A percentile compares a stretch with the other conserved stretches of the same genome.
These are phyloP conservation scores for Vireo altiloquus DNA, from an alignment of 2,113 vertebrate species.

Conservation along the genomic window DNA sequence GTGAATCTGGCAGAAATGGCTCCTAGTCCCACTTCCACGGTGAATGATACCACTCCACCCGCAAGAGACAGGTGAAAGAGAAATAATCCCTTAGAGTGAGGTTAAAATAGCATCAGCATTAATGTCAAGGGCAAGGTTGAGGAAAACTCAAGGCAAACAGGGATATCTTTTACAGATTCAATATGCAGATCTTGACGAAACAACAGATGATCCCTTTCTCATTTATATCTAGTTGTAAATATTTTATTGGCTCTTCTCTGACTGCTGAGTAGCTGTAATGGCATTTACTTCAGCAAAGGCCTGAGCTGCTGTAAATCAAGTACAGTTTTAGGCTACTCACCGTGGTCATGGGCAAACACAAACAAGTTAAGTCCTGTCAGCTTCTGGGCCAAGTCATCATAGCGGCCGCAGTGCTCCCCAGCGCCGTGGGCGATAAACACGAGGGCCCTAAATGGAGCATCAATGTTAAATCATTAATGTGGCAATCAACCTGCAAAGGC, in stretches of 20 bases:
- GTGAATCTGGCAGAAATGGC: neutral
- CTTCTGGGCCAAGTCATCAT: conserved; percentile 84
- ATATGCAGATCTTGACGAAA: neutral
- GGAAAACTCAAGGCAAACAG: neutral
- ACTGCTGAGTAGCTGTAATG: neutral
- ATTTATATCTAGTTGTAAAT: neutral
- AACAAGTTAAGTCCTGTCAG: conserved; percentile 81
- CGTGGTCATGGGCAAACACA: conserved; percentile 92
- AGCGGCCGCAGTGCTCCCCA: conserved; percentile 91
- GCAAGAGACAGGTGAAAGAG: neutral
- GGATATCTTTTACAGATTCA: neutral
- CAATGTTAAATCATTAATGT: conserved; percentile 13
- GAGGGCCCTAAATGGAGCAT: conserved; percentile 79
- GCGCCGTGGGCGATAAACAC: conserved; percentile 89
- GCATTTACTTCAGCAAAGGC: neutral
- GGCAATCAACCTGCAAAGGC: neutral
- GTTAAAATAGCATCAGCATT: neutral
- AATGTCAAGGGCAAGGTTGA: neutral
- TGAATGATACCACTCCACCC: neutral
- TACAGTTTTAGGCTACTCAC: conserved; percentile 75
- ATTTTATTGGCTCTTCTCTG: neutral
- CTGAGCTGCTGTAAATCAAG: conserved; percentile 5
- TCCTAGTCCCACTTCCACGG: neutral
- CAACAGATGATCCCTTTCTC: neutral
- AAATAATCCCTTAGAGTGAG: neutral